Percentiles rank a stretch among this genome's conserved stretches.
phyloP scores from a whole-genome alignment of 2,797 vertebrate species.

The Pantherophis vulpinus region DNA sequence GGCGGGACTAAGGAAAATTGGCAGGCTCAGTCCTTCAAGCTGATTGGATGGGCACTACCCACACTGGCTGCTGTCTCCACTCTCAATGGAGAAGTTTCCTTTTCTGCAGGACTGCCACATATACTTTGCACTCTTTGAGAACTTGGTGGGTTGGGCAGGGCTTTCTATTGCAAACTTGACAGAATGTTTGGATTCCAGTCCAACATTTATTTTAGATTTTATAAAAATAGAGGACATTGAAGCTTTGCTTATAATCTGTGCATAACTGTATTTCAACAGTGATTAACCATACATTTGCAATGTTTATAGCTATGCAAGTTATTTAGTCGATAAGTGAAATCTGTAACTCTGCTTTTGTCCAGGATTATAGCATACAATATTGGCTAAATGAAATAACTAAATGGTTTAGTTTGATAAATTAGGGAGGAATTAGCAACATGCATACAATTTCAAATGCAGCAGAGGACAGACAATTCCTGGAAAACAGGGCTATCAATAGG shows the following conservation, averaged over 20 bases:
- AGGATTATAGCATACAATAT: not conserved
- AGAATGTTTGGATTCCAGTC: not conserved
- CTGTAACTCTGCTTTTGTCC: not conserved
- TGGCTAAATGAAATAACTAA: not conserved
- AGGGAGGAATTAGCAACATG: not conserved
- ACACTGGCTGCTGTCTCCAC: too few relatives aligned
- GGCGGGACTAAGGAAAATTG: too few relatives aligned
- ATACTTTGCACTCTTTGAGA: not conserved
- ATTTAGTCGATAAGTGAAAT: not conserved
- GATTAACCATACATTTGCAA: not conserved
- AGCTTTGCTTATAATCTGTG: not conserved
- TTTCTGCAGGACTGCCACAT: not conserved
- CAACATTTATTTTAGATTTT: not conserved
- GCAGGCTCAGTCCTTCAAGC: too few relatives aligned
- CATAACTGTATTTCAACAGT: not conserved
- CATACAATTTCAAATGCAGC: not conserved
- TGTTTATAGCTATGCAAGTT: not conserved
- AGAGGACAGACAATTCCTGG: not conserved
- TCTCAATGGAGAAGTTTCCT: too few relatives aligned
- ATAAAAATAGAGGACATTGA: not conserved
- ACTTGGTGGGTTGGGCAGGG: not conserved
- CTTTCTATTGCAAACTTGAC: not conserved
- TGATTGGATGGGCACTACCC: too few relatives aligned
- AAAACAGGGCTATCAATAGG: not conserved
- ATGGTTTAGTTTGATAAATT: not conserved